These are phyloP conservation scores for Prietella phreatophila DNA, from an alignment of 2,113 vertebrate genomes.

Conservation along the genomic window DNA sequence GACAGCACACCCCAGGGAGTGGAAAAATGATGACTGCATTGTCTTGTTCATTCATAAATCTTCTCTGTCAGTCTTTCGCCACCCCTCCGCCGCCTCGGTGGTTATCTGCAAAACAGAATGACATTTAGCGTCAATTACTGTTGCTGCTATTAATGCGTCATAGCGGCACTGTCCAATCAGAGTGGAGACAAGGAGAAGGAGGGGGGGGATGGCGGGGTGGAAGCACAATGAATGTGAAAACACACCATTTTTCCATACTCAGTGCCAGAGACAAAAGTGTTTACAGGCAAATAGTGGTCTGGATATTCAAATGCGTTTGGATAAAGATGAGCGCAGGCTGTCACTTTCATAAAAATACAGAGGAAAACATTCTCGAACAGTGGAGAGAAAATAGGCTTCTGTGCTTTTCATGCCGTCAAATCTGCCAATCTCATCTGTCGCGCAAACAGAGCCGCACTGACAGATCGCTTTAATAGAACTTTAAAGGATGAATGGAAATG, in stretches of 20 bases:
- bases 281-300: conserved; percentile 1
- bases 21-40: neutral
- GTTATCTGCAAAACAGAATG: neutral
- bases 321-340: conserved; percentile 28
- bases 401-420: neutral
- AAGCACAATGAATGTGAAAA: neutral
- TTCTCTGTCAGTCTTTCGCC: conserved; percentile 19
- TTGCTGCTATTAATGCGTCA: conserved; percentile 3
- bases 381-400: conserved; percentile 13
- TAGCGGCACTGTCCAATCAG: neutral
- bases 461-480: neutral
- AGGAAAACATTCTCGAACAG: neutral
- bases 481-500: neutral
- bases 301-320: conserved; percentile 1
- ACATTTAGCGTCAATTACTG: conserved; percentile 39
- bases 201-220: too few species aligned
- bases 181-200: neutral
- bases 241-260: conserved; percentile 5
- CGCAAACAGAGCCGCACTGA: neutral
- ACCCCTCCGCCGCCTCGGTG: conserved; percentile 5
- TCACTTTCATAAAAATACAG: neutral
- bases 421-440: conserved; percentile 22
- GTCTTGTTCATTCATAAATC: conserved; percentile 43
- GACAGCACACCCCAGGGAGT: conserved; percentile 21
- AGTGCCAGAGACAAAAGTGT: conserved; percentile 26